phyloP scores from a whole-genome alignment of 2,113 vertebrate species.

The Silurus meridionalis region DNA sequence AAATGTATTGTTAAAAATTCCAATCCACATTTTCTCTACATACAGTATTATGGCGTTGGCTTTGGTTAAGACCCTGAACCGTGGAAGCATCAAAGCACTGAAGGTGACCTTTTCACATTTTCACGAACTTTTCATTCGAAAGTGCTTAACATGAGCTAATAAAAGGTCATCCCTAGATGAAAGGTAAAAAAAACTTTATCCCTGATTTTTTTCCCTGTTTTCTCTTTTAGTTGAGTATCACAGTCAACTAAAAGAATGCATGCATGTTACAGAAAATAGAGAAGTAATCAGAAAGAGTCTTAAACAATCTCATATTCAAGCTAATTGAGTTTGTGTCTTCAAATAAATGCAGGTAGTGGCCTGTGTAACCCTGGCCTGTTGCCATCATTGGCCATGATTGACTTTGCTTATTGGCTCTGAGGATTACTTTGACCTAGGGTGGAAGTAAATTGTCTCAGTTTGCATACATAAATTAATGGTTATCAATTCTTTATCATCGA shows the following conservation, averaged over 20 bases:
- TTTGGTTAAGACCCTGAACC: constrained; percentile 42
- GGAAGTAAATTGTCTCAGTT: constrained; percentile 58
- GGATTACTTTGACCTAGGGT: constrained; percentile 67
- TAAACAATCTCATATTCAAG: constrained; percentile 59
- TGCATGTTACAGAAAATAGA: constrained; percentile 24
- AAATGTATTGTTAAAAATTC: neutral
- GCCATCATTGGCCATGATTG: constrained; percentile 61
- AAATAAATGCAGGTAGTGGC: constrained; percentile 65
- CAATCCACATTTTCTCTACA: neutral
- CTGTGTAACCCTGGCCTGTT: constrained; percentile 58
- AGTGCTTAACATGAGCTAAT: constrained; percentile 44
- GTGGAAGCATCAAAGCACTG: neutral
- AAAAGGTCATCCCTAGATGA: constrained; percentile 51
- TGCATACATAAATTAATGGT: constrained; percentile 59
- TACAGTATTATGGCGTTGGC: neutral
- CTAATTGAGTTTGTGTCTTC: constrained; percentile 66
- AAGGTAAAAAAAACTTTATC: constrained; percentile 42
- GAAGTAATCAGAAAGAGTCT: constrained; percentile 44
- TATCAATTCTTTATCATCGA: constrained; percentile 50
- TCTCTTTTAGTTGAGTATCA: neutral
- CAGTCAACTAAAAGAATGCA: neutral
- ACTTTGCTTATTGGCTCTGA: constrained; percentile 65
- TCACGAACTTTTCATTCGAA: constrained; percentile 50
- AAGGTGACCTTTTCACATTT: constrained; percentile 51
- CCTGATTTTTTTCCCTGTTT: constrained; percentile 32